Conservation (phyloP, 2,888 invertebrate species). For the Ormyrus pomaceus region DNA sequence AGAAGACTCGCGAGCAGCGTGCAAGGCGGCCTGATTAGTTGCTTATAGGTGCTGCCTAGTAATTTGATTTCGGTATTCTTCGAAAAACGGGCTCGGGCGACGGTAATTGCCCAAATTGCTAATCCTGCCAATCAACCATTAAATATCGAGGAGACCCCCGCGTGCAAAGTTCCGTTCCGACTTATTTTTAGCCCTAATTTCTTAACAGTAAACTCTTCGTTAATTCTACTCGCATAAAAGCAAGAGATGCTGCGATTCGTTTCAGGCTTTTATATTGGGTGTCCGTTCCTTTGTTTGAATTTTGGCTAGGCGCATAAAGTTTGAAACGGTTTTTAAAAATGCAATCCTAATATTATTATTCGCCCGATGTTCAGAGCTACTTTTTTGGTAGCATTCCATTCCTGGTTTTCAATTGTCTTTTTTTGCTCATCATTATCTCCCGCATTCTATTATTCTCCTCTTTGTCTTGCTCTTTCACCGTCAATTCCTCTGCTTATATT, state of each 20-base stretch:
- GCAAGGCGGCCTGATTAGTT: conserved; percentile 42
- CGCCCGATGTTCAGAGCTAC: neutral
- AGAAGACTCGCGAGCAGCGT: conserved; percentile 18
- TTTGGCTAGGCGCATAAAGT: too few species aligned
- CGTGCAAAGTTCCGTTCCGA: conserved; percentile 30
- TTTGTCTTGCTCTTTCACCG: conserved; percentile 42
- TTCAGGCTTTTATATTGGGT: too few species aligned
- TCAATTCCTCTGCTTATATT: conserved; percentile 44
- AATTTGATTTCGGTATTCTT: conserved; percentile 72
- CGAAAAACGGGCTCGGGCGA: conserved; percentile 64
- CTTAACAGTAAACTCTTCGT: conserved; percentile 3
- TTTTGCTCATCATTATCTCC: conserved; percentile 47
- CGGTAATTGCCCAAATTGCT: conserved; percentile 72
- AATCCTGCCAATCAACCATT: conserved; percentile 74
- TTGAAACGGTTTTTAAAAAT: too few species aligned
- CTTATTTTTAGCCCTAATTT: neutral
- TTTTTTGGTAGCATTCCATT: conserved; percentile 41
- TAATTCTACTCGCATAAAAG: neutral
- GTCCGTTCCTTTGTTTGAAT: too few species aligned
- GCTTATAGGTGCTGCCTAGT: conserved; percentile 60
- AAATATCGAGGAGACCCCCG: conserved; percentile 67
- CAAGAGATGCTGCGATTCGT: too few species aligned
- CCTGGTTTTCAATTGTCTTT: conserved; percentile 26
- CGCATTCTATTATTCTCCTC: conserved; percentile 44
- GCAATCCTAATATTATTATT: conserved; percentile 15